Conservation (phyloP, 2,797 vertebrate species). For the Gouania willdenowi region DNA sequence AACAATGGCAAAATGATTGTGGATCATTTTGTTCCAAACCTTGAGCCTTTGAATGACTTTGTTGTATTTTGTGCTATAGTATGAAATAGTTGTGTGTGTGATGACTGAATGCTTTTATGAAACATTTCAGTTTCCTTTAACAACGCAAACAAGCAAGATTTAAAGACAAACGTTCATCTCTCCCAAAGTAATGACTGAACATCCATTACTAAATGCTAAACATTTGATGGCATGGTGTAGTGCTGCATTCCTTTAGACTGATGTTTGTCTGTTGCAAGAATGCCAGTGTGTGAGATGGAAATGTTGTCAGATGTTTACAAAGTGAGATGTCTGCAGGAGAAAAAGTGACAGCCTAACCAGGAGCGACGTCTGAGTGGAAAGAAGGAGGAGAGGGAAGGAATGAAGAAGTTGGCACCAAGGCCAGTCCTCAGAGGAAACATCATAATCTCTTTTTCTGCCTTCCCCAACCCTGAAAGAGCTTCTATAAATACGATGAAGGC, state of each 20-base stretch:
- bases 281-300: conserved; percentile 47
- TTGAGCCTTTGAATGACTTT: too few relatives aligned
- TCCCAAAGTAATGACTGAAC: conserved; percentile 3
- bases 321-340: conserved; percentile 86
- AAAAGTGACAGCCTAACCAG: conserved; percentile 83
- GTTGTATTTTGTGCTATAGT: too few relatives aligned
- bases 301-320: conserved; percentile 83
- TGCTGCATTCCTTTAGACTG: conserved; percentile 21
- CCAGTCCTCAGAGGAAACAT: conserved; percentile 77
- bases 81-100: too few relatives aligned
- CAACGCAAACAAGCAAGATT: too few relatives aligned
- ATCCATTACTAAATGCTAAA: conserved; percentile 17
- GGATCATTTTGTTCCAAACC: too few relatives aligned
- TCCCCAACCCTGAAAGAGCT: conserved; percentile 75
- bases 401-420: conserved; percentile 78
- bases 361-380: conserved; percentile 82
- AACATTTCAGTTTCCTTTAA: too few relatives aligned
- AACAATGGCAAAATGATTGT: too few relatives aligned
- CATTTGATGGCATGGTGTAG: conserved; percentile 21
- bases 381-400: conserved; percentile 2
- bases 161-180: conserved; percentile 7
- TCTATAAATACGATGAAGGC: conserved; percentile 87
- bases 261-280: conserved; percentile 38
- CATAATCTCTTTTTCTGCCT: conserved; percentile 88
- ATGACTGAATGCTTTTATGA: too few relatives aligned